phyloP scores from a whole-genome alignment of 2,797 vertebrate genomes.

The Atherinosoma microstoma region DNA sequence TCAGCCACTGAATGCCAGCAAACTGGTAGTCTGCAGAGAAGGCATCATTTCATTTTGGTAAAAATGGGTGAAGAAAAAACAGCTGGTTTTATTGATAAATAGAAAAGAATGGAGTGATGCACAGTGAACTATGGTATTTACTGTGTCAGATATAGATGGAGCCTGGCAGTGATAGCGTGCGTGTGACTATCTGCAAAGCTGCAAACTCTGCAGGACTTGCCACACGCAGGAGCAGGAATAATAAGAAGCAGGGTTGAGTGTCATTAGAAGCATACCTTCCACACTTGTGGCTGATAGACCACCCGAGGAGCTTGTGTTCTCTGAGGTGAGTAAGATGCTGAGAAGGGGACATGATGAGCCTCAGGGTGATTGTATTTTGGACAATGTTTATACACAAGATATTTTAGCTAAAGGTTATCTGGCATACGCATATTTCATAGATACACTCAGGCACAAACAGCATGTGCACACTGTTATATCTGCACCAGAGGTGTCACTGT shows the following conservation, averaged over 20 bases:
- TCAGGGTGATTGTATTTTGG: constrained; percentile 1
- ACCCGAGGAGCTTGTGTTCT: constrained; percentile 1
- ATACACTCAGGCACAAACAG: constrained; percentile 6
- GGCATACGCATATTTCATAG: neutral
- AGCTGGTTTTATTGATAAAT: neutral
- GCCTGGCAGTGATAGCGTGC: constrained; percentile 14
- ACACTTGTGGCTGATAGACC: constrained; percentile 13
- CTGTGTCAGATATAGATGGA: constrained; percentile 14
- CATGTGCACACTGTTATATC: constrained; percentile 25
- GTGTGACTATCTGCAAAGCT: constrained; percentile 30
- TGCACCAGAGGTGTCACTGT: constrained; percentile 49
- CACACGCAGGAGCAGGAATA: constrained; percentile 56
- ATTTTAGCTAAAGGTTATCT: neutral
- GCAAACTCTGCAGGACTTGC: constrained; percentile 18
- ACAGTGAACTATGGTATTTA: neutral
- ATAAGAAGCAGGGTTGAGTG: constrained; percentile 37
- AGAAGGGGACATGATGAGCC: neutral
- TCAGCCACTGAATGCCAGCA: too few species aligned
- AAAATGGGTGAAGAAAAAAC: neutral
- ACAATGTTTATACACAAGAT: neutral
- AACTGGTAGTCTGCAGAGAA: too few species aligned
- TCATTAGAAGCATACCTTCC: constrained; percentile 23
- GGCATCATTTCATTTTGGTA: too few species aligned
- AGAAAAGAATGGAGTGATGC: constrained; percentile 1
- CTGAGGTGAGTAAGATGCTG: neutral